These are phyloP conservation scores for Hemiscyllium ocellatum DNA, from an alignment of 2,113 vertebrate species.

Conservation along the genomic window DNA sequence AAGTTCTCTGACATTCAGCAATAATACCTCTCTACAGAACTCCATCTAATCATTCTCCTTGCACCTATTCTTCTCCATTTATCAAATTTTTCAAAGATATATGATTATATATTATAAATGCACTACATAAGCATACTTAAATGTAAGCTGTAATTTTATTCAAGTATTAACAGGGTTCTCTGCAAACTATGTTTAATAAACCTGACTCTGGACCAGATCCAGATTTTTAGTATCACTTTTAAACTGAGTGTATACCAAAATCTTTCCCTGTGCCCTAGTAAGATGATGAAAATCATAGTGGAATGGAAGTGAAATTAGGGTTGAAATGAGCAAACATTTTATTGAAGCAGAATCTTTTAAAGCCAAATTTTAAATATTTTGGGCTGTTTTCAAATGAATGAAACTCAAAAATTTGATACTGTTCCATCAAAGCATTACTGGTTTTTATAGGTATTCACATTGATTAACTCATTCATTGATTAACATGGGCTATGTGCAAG, in stretches of 20 bases:
- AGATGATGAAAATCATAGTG: neutral
- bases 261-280: neutral
- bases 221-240: neutral
- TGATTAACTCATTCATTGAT: neutral
- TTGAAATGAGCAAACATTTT: neutral
- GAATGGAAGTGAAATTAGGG: neutral
- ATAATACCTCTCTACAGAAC: neutral
- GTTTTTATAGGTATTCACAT: neutral
- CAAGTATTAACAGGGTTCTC: neutral
- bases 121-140: neutral
- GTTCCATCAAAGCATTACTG: neutral
- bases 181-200: neutral
- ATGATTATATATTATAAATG: neutral
- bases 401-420: neutral
- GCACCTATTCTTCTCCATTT: neutral
- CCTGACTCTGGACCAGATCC: neutral
- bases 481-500: constrained; percentile 8
- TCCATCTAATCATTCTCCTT: neutral
- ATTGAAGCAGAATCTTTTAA: neutral
- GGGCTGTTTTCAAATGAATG: neutral
- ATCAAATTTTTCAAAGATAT: neutral
- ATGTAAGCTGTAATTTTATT: neutral
- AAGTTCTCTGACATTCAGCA: neutral
- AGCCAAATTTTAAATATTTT: constrained; percentile 17
- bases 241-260: neutral